Conservation (phyloP, 1,140 invertebrate genomes). For the Leptopilina boulardi region DNA sequence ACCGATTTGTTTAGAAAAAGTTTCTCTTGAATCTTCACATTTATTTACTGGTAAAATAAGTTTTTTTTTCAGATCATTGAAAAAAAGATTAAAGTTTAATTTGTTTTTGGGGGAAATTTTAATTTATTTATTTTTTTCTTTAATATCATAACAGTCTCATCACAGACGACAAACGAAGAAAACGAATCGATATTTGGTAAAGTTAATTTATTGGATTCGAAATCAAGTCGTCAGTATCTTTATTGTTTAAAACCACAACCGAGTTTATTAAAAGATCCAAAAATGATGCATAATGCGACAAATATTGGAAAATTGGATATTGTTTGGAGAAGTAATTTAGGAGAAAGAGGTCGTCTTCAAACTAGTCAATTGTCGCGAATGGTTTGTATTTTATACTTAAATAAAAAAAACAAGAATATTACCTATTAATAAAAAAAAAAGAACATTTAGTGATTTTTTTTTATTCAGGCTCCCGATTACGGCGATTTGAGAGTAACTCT, state of each 20-base stretch:
- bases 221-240: conserved; percentile 92
- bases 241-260: conserved; percentile 91
- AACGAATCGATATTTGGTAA: conserved; percentile 88
- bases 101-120: no score
- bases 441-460: no score
- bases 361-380: conserved; percentile 95
- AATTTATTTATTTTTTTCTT: conserved; percentile 25
- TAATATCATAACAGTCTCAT: conserved; percentile 77
- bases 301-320: conserved; percentile 98
- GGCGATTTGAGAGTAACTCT: conserved; percentile 91
- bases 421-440: no score
- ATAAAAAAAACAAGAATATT: no score
- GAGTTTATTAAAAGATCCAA: conserved; percentile 84
- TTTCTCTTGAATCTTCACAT: conserved; percentile 92
- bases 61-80: not conserved
- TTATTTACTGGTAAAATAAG: conserved; percentile 83
- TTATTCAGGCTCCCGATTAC: conserved; percentile 86
- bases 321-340: conserved; percentile 96
- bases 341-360: conserved; percentile 95
- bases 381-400: conserved; percentile 74
- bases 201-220: conserved; percentile 87
- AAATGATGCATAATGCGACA: conserved; percentile 87
- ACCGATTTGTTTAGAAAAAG: conserved; percentile 94
- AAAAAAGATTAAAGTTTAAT: no score
- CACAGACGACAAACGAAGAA: conserved; percentile 80